Evolutionary conservation across 2,888 invertebrate genomes (phyloP), one percentile per base, ranked within the genome.

Genomic region (Flexamia atlantica): DNA sequence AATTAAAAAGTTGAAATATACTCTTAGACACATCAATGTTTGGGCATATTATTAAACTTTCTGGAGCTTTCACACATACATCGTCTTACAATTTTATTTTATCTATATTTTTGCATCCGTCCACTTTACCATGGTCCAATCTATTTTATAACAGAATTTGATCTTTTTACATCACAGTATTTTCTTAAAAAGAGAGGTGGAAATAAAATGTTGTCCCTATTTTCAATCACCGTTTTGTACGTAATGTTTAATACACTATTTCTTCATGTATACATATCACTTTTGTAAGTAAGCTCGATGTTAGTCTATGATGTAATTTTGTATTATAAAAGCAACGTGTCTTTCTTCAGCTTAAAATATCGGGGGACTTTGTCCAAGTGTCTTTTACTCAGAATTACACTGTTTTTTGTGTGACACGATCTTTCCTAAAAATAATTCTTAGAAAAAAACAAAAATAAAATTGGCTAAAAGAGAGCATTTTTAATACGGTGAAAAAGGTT

Each of bases 201-300:
- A 23, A 4, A 20, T 53, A 4, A 53, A 53, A n/a, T n/a, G 14
- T 23, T 53, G 53, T 53, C 23, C 23, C 4, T 10, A 53, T 20
- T n/a, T 12, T 9, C 46, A 53, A 53, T 20, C 7, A 14, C 14
- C 14, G 10, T 53, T 20, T 17, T 53, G 10, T 23, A 30, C 4
- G 17, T 30, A 64, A 64, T 64, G 64, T 64, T 64, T 64, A 4
- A 64, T 23, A 23, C 4, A 28, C 64, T 57, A 9, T 28, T 30
- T 64, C 64, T 28, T 30, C 30, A 28, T 64, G 64, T 64, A 64
- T 30, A 64, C 64, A 64, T 64, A 64, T 64, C 64, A 64, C 7
- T 64, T 60, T 28, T 64, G 30, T 64, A 64, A 28, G 0, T 64
- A n/a, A 28, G 23, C 28, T 64, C 28, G 12, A 28, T 64, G 64